Evolutionary conservation across 2,113 vertebrate species (phyloP).

Genomic region (Jacana jacana): DNA sequence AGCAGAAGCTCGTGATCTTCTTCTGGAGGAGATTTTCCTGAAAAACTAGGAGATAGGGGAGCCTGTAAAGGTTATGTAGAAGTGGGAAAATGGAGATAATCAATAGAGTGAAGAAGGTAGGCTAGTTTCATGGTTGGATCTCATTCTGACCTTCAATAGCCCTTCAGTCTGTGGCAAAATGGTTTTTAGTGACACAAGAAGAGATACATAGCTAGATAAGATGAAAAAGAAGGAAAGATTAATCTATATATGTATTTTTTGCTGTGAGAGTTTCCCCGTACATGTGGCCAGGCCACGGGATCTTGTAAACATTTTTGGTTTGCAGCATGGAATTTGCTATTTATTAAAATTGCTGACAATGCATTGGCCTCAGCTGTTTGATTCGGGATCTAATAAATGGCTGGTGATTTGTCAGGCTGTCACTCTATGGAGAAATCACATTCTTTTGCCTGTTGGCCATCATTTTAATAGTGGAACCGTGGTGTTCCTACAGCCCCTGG

Average conservation of each 20-base stretch:
- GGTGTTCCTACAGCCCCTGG: background rate
- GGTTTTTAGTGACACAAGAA: background rate
- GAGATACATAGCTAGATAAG: background rate
- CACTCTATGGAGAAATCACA: background rate
- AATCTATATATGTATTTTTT: background rate
- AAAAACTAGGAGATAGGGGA: background rate
- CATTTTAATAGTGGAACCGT: background rate
- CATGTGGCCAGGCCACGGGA: background rate
- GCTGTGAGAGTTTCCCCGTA: background rate
- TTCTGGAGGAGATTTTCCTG: background rate
- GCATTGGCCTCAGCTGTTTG: slow-evolving; percentile 38
- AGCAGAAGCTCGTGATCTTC: background rate
- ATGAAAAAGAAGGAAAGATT: background rate
- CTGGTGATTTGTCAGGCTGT: slow-evolving; percentile 34
- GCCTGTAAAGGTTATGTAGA: background rate
- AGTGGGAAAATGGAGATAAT: background rate
- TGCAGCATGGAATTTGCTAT: background rate
- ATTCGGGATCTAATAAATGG: slow-evolving; percentile 28
- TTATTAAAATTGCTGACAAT: background rate
- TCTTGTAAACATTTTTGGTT: background rate
- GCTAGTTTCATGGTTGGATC: background rate
- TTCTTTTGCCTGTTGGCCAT: background rate
- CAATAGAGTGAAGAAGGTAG: background rate
- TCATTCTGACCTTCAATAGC: background rate
- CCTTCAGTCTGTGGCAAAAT: background rate